Base-by-base conservation (phyloP, 2,888 invertebrate genomes). In the Stenolophus ochropezus region DNA sequence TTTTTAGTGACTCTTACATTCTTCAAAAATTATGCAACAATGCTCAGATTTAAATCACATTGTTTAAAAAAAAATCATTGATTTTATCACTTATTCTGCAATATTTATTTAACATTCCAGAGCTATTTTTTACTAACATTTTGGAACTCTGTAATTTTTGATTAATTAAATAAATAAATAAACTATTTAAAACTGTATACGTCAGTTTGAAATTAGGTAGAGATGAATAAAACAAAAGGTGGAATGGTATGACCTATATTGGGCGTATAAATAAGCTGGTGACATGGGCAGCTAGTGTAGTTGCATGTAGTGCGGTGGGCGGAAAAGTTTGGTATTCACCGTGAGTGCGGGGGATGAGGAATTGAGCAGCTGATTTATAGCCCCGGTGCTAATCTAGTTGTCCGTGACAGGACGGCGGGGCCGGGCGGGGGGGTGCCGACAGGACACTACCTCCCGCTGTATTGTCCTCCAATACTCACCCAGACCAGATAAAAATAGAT, bases 301-400 rank as follows among this genome's bases (percentile, higher is more conserved):
- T 56, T 21, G 14, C 56, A 25, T n/a, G 23, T 65, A 42, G 47
- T 42, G 42, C n/a, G 61, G 58, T 25, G 33, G 11, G 5, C 25
- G n/a, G 51, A 78, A 65, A 65, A 78, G 65, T 61, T 65, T 65
- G 21, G 78, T 78, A 49, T 33, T 27, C 76, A 58, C 76, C 58
- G 76, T 33, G 56, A 56, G 53, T 56, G 49, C 18, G 21, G 53
- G 73, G 80, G 58, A 80, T 80, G 80, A 80, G 80, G 23, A 73
- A 80, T 80, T 80, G 80, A 80, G 80, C 73, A 73, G 53, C 80
- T 80, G 80, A 80, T 80, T 80, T 80, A 80, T 80, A 58, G 73
- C 14, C 49, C 27, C 23, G 42, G 80, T 80, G 80, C 80, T 80
- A 80, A 80, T 80, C 80, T 80, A 80, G 80, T 80, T 80, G 80